Base-by-base conservation (phyloP, 2,797 vertebrate species). In the Spea hammondii region DNA sequence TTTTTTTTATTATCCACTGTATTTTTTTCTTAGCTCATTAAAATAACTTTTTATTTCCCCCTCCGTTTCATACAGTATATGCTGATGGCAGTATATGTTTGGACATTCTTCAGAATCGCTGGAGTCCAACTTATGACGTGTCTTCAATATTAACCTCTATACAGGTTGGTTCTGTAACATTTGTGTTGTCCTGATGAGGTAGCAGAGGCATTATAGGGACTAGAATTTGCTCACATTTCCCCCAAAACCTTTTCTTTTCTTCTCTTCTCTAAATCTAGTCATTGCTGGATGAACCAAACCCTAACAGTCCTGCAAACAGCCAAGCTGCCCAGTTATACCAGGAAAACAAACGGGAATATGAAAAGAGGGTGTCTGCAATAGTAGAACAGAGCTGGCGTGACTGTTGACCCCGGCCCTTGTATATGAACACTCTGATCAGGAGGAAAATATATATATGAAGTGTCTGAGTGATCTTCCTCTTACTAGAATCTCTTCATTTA, bases 341-440 rank as follows among this genome's bases (percentile, higher is more conserved):
- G 89, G 98, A 99, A 93, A 99, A 99, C 90, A 99, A 99, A 90
- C 93, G 98, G 84, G 97, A 99, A 88, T 99, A 99, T 59, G 97
- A 99, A 90, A 99, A 99, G 89, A 95, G 97, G 83, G 98, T 99
- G 86, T 99, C 98, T 88, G 98, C 97, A 88, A 99, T 99, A 89
- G 98, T 99, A 91, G 98, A 99, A 97, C 98, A 99, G 94, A 99
- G 97, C 89, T 99, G 98, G 98, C 96, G 96, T 87, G 97, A 99
- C 87, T 99, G 97, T 98, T 99, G 97, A 99, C 96, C 92, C 87
- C 84, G 87, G 88, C 84, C 88, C 74, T 88, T 92, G 88, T 85
- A 87, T 90, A 93, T 88, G 93, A 93, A 94, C 94, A 94, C 89
- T 94, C 93, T 88, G 88, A 87, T 88, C 89, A 86, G 87, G 90